phyloP scores from a whole-genome alignment of 2,888 invertebrate species.

The Torymus tubicola region DNA sequence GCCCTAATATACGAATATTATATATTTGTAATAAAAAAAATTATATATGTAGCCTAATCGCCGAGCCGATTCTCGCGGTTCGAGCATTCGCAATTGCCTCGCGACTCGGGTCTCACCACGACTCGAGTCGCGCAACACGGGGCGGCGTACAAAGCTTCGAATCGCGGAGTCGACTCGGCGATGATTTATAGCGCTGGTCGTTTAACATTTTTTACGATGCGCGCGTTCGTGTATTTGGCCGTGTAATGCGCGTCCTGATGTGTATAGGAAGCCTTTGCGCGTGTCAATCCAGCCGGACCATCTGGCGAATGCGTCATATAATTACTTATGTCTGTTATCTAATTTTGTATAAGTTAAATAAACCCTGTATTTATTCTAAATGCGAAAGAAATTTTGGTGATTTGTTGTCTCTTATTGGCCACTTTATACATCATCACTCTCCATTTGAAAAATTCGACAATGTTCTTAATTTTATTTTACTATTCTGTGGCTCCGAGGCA shows the following conservation, averaged over 20 bases:
- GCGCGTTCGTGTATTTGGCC: neutral
- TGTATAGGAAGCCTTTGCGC: slow-evolving; percentile 4
- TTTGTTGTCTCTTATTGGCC: too few species aligned
- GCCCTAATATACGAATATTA: slow-evolving; percentile 32
- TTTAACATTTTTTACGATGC: slow-evolving; percentile 33
- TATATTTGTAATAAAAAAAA: slow-evolving; percentile 34
- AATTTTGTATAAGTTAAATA: slow-evolving; percentile 74
- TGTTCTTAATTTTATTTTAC: too few species aligned
- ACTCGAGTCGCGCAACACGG: slow-evolving; percentile 19
- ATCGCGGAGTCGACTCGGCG: slow-evolving; percentile 1
- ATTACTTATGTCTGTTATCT: slow-evolving; percentile 67
- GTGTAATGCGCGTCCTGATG: slow-evolving; percentile 1
- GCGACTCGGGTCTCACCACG: slow-evolving; percentile 52
- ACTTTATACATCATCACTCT: too few species aligned
- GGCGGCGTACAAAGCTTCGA: slow-evolving; percentile 4
- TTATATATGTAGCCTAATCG: neutral
- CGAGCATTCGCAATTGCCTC: neutral
- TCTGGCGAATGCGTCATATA: slow-evolving; percentile 56
- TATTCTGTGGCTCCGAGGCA: too few species aligned
- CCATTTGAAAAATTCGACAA: too few species aligned
- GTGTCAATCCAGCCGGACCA: slow-evolving; percentile 12
- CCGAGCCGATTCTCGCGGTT: neutral
- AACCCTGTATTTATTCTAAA: slow-evolving; percentile 68
- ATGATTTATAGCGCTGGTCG: slow-evolving; percentile 4
- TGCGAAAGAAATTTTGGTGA: slow-evolving; percentile 24